Evolutionary conservation across 2,113 vertebrate genomes (phyloP), one percentile per base, ranked within the genome.

Genomic region (Uropsilus gracilis): DNA sequence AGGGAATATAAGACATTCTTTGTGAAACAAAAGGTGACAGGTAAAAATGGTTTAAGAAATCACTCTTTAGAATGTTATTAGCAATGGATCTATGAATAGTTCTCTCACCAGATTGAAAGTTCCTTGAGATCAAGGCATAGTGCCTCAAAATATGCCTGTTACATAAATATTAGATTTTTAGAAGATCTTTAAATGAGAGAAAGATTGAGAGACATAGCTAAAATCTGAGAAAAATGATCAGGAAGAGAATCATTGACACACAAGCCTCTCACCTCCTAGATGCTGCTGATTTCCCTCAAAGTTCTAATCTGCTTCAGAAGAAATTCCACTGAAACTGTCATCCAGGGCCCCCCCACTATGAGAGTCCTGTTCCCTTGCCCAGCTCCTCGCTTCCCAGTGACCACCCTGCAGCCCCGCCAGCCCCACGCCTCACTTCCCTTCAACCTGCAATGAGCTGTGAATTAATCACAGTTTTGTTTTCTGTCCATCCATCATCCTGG

Each of bases 1-100:
- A 84, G 83, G 83, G 91, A 96, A 72, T 84, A 68, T 30, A 83
- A 87, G 80, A 64, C 55, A 85, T 76, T 86, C 94, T 80, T 91
- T 91, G 48, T 75, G 82, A 95, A 94, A 96, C 78, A 91, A 94
- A 95, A 85, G 34, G 78, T 95, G 93, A 91, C 93, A 91, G 93
- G 86, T 61, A 61, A 95, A 95, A 93, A 89, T 68, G 16, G 64
- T 69, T 96, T 94, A 72, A 96, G 69, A 91, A 92, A 91, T 94
- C 61, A 89, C n/a, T 90, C 61, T 90, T 85, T 37, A 90, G 88
- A 90, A 84, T 37, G 93, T 7, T 42, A 50, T 94, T 69, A 95
- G 82, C 73, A 71, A 78, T 30, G 89, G 64, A 59, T 89, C 18
- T 44, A 66, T 77, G 53, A 94, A 89, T 42, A 39, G 76, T 84